Conservation (phyloP, 2,797 vertebrate species). For the Bradypodion pumilum region DNA sequence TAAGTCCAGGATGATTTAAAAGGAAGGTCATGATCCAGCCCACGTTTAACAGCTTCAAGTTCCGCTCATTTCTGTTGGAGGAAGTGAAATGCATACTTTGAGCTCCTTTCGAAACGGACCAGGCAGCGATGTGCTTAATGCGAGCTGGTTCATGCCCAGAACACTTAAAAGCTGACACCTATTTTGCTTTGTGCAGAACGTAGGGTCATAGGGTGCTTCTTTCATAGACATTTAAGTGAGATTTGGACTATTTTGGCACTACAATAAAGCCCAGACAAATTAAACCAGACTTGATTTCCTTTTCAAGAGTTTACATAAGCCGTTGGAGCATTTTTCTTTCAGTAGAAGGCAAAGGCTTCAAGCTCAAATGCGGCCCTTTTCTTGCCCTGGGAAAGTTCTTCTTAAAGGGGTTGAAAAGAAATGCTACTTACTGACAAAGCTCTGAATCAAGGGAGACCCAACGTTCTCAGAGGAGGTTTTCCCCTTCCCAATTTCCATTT, state of each 20-base stretch:
- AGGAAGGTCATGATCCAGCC: neutral
- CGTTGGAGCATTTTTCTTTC: neutral
- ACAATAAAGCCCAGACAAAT: neutral
- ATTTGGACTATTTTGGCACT: neutral
- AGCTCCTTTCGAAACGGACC: neutral
- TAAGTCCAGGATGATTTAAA: neutral
- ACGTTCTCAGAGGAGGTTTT: no score
- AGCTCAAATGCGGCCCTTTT: neutral
- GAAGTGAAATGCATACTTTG: neutral
- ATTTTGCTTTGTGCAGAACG: neutral
- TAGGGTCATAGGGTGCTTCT: neutral
- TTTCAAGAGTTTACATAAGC: neutral
- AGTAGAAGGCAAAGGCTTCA: neutral
- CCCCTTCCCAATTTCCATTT: no score
- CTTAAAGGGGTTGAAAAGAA: no score
- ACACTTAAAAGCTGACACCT: neutral
- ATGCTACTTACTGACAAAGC: no score
- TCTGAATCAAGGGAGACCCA: no score
- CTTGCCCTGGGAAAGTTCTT: no score
- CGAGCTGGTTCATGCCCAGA: neutral
- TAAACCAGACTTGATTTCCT: neutral
- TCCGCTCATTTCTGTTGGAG: neutral
- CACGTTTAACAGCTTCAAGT: neutral
- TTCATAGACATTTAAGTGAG: neutral
- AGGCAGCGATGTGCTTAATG: neutral